Evolutionary conservation across 2,888 invertebrate species (phyloP), one percentile per base, ranked within the genome.

Genomic region (Agrypnus murinus): DNA sequence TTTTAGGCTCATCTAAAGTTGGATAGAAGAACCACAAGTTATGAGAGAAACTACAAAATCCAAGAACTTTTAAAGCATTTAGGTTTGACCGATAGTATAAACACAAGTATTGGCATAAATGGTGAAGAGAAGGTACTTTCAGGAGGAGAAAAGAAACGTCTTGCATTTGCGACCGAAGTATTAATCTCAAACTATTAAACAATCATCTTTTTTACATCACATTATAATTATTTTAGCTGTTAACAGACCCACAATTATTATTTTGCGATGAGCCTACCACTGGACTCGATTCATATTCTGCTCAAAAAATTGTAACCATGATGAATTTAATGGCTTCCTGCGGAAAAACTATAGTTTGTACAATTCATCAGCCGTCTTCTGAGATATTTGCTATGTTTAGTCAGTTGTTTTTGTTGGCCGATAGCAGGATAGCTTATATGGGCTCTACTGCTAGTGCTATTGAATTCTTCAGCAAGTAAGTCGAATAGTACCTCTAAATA

Each of bases 181-280:
- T 31, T 7, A 2, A 12, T 14, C 71, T 70, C 32, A 14, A 46
- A 14, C 46, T 19, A 36, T 9, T 9, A n/a, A n/a, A n/a, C n/a
- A n/a, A n/a, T n/a, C 36, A 36, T 36, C 36, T 36, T 36, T 9
- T 36, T 8, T 36, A 36, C 9, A 25, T 25, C 9, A 15, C 19
- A 17, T 2, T 25, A n/a, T 2, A 6, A 53, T 53, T n/a, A 63
- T 81, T 81, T 10, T 83, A 94, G 92, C 87, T 95, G 38, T 85
- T 98, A 63, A 97, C 95, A 43, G 95, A 98, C 86, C 98, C 98
- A 0, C 91, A 94, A 0, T 88, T 99, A 36, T 86, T 99, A 43
- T 98, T 98, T 86, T 95, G 97, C 82, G 98, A 99, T 81, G 98
- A 99, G 82, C 98, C 98, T 6, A 98, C 98, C 0, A 97, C 97